These are phyloP conservation scores for Nasonia giraulti DNA, from an alignment of 1,140 invertebrate species.

Conservation along the genomic window DNA sequence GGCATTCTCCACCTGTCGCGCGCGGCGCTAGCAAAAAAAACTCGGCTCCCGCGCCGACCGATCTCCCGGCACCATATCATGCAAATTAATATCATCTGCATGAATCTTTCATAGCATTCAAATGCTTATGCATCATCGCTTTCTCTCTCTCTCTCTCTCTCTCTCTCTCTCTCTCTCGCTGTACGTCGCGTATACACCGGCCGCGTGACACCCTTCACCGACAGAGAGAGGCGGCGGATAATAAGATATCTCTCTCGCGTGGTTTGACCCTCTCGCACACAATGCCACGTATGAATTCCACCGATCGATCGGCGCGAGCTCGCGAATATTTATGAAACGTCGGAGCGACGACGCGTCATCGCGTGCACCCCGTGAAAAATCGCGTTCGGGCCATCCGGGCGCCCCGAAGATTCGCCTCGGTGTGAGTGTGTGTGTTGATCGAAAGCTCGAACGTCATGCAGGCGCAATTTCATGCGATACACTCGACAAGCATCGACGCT, in stretches of 20 bases:
- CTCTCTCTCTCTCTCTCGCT: too few species aligned
- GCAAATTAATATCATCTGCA: background rate
- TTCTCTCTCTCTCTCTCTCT: too few species aligned
- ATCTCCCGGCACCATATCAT: background rate
- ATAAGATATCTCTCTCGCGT: background rate
- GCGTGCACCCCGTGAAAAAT: background rate
- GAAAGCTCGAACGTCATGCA: conserved; percentile 9
- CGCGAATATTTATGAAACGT: background rate
- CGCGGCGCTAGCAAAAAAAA: background rate
- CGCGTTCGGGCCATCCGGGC: background rate
- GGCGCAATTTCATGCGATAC: background rate
- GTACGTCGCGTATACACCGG: background rate
- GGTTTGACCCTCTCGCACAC: background rate
- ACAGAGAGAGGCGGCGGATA: background rate
- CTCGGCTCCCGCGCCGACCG: background rate
- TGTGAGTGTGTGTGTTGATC: background rate
- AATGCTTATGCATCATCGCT: background rate
- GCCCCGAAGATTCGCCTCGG: background rate
- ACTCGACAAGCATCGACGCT: background rate
- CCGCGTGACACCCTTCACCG: background rate
- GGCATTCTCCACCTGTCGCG: background rate
- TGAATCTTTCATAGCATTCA: conserved; percentile 1
- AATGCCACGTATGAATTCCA: background rate
- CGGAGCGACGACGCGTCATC: too few species aligned
- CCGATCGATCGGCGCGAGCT: background rate